Conservation (phyloP, 2,113 vertebrate species). For the Podocnemis expansa region DNA sequence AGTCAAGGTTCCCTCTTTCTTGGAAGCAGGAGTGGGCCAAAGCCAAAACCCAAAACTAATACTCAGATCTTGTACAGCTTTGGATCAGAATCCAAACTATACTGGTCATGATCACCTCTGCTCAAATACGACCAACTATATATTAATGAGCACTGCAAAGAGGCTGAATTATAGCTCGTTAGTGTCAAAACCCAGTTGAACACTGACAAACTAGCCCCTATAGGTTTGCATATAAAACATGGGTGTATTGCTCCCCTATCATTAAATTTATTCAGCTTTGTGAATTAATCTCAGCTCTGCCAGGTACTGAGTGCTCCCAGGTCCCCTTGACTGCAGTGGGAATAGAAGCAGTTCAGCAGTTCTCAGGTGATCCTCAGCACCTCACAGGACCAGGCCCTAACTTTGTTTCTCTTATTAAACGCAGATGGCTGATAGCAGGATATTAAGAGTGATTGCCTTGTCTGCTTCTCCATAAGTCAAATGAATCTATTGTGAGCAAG, state of each 20-base stretch:
- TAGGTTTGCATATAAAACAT: not conserved
- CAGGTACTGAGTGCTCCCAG: not conserved
- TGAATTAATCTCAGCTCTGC: not conserved
- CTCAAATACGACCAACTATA: not conserved
- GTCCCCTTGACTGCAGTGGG: accelerated
- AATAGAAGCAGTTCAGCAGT: not conserved
- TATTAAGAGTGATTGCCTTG: not conserved
- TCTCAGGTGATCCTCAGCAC: not conserved
- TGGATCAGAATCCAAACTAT: not conserved
- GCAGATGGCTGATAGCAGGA: accelerated
- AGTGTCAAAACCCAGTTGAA: not conserved
- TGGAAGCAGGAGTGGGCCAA: not conserved
- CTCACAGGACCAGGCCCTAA: not conserved
- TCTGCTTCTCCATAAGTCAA: not conserved
- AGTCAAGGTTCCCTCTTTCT: not conserved
- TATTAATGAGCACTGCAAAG: not conserved
- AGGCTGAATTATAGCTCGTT: not conserved
- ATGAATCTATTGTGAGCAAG: not conserved
- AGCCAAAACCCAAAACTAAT: not conserved
- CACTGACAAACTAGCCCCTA: not conserved
- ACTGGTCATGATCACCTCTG: not conserved
- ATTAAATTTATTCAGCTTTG: not conserved
- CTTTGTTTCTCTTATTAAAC: not conserved
- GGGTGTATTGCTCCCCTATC: not conserved
- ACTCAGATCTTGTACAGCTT: not conserved